phyloP scores from a whole-genome alignment of 2,797 vertebrate species.

The Hylomyscus alleni region DNA sequence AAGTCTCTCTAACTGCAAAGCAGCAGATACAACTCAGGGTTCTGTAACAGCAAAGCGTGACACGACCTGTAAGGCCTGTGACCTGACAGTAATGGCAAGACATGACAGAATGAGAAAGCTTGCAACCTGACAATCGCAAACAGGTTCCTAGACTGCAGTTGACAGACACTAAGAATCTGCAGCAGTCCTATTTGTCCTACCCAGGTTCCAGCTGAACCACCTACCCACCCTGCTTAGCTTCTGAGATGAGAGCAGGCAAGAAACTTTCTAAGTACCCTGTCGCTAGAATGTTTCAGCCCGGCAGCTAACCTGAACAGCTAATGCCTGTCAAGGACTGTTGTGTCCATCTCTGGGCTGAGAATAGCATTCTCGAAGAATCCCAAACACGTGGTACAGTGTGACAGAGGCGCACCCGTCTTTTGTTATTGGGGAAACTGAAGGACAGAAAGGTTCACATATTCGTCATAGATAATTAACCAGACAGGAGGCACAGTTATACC shows the following conservation, averaged over 20 bases:
- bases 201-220: neutral
- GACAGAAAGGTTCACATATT: neutral
- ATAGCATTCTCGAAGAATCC: neutral
- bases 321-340: neutral
- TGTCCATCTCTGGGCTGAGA: neutral
- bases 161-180: neutral
- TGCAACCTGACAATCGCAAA: neutral
- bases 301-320: neutral
- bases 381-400: neutral
- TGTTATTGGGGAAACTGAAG: neutral
- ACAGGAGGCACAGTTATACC: neutral
- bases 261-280: neutral
- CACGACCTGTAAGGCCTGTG: neutral
- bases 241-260: neutral
- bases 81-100: neutral
- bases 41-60: neutral
- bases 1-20: neutral
- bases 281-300: neutral
- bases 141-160: neutral
- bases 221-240: neutral
- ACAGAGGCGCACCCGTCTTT: neutral
- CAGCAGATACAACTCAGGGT: neutral
- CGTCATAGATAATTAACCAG: neutral
- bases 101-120: neutral
- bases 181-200: neutral